Conservation (phyloP, 2,113 vertebrate species). For the Daubentonia madagascariensis region DNA sequence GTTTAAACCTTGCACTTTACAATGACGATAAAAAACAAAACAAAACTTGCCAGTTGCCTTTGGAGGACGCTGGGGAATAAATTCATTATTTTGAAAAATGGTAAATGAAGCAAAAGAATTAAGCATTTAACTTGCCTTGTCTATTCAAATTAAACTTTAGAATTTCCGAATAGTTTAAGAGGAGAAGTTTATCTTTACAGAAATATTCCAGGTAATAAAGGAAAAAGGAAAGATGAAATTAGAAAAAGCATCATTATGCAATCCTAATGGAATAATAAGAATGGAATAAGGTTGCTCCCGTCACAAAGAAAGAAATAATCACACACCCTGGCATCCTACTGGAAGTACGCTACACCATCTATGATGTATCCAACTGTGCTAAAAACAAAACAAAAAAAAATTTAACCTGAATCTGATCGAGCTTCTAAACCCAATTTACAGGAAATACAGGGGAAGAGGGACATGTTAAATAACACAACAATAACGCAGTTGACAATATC, state of each 20-base stretch:
- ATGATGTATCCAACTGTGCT: not conserved
- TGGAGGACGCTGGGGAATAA: not conserved
- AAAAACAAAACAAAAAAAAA: not conserved
- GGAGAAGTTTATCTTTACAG: not conserved
- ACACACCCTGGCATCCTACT: not conserved
- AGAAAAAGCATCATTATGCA: not conserved
- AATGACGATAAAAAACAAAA: not conserved
- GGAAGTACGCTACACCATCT: not conserved
- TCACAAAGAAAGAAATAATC: not conserved
- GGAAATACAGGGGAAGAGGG: not conserved
- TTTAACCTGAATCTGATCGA: not conserved
- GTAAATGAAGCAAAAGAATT: not conserved
- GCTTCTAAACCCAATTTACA: not conserved
- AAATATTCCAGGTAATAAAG: not conserved
- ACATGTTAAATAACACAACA: not conserved
- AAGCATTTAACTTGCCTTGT: not conserved
- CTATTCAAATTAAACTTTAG: not conserved
- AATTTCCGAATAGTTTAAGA: not conserved
- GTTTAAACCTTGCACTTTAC: not conserved
- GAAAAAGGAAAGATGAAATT: constrained; percentile 11
- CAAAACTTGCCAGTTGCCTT: not conserved
- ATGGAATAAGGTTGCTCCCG: not conserved
- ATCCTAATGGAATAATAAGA: not conserved
- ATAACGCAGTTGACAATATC: not conserved
- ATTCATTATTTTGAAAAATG: not conserved